These are phyloP conservation scores for Pseudolaguvia tuberculata DNA, from an alignment of 2,113 vertebrate species.

Conservation along the genomic window DNA sequence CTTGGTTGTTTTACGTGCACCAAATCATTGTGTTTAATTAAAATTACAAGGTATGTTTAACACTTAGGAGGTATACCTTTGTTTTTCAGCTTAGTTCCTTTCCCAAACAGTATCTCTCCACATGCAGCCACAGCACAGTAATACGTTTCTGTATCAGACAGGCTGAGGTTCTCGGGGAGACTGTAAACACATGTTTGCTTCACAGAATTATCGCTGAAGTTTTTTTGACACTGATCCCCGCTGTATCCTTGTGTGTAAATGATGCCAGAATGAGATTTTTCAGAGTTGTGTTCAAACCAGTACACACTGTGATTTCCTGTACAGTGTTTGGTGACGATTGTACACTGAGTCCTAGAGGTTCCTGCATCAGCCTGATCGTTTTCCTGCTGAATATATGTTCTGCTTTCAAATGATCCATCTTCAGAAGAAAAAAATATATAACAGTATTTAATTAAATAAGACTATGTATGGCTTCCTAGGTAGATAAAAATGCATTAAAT, in stretches of 20 bases:
- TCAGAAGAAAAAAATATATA: not conserved
- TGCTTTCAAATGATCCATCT: not conserved
- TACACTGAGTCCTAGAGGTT: slow-evolving; percentile 46
- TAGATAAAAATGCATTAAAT: not conserved
- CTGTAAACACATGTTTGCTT: slow-evolving; percentile 51
- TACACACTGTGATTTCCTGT: slow-evolving; percentile 40
- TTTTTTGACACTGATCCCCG: slow-evolving; percentile 38
- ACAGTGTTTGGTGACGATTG: slow-evolving; percentile 30
- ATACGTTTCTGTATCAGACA: slow-evolving; percentile 40
- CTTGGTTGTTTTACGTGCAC: not conserved
- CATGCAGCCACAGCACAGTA: slow-evolving; percentile 54
- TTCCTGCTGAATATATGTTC: not conserved
- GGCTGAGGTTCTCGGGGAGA: slow-evolving; percentile 44
- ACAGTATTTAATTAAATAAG: not conserved
- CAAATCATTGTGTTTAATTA: not conserved
- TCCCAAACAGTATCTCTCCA: slow-evolving; percentile 52
- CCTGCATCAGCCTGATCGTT: slow-evolving; percentile 9
- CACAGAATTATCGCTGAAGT: not conserved
- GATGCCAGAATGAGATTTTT: slow-evolving; percentile 31
- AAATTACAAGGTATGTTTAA: not conserved
- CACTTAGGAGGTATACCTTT: not conserved
- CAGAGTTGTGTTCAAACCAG: slow-evolving; percentile 46
- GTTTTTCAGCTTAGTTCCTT: slow-evolving; percentile 15
- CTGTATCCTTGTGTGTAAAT: slow-evolving; percentile 42
- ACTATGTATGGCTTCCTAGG: too few species aligned